phyloP scores from a whole-genome alignment of 2,113 vertebrate genomes.

The Podocnemis expansa region DNA sequence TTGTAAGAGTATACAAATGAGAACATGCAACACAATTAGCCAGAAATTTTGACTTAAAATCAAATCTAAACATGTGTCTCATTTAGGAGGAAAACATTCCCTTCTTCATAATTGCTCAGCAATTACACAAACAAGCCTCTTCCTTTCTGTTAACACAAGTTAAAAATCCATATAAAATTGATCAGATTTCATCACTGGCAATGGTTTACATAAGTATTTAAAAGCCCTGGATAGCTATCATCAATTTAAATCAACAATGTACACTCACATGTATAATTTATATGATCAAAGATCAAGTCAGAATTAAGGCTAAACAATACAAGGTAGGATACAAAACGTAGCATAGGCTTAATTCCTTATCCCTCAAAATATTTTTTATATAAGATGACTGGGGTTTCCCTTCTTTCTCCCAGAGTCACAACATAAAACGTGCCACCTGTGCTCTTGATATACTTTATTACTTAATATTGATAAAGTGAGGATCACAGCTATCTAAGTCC shows the following conservation, averaged over 20 bases:
- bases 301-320: neutral
- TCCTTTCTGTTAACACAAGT: neutral
- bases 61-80: neutral
- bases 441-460: neutral
- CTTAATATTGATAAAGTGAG: too few relatives aligned
- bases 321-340: neutral
- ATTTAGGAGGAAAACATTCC: neutral
- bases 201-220: conserved; percentile 1
- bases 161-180: neutral
- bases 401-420: neutral
- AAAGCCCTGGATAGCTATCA: neutral
- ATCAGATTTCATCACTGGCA: neutral
- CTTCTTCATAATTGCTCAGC: neutral
- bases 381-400: neutral
- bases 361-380: neutral
- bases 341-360: neutral
- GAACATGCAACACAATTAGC: neutral
- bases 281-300: neutral
- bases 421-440: neutral
- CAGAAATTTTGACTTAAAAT: neutral
- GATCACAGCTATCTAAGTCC: too few relatives aligned
- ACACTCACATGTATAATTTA: neutral
- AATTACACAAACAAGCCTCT: neutral
- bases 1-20: neutral
- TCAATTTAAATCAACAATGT: neutral